Evolutionary conservation across 2,888 invertebrate species (phyloP).

Genomic region (Lepidonotus clava): DNA sequence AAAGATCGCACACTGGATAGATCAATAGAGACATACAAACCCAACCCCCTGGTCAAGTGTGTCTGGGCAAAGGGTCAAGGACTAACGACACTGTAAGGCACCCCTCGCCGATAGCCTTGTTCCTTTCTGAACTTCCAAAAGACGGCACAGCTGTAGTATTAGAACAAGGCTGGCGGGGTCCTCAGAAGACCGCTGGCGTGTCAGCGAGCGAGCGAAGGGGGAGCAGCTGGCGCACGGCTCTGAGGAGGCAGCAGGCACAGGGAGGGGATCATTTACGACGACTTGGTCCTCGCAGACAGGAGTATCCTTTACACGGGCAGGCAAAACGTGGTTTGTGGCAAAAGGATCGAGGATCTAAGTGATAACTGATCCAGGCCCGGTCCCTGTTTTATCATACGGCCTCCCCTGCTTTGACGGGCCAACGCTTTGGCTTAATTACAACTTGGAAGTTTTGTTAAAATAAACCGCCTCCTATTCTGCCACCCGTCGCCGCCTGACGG

Average conservation of each 20-base stretch:
- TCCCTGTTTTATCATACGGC: neutral
- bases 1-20: too few relatives aligned
- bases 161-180: neutral
- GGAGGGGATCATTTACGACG: neutral
- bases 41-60: too few relatives aligned
- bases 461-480: neutral
- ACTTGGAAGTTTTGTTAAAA: neutral
- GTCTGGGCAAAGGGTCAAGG: neutral
- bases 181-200: neutral
- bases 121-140: neutral
- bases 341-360: neutral
- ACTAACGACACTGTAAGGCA: neutral
- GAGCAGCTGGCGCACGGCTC: neutral
- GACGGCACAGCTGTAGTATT: neutral
- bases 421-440: neutral
- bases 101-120: neutral
- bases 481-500: too few relatives aligned
- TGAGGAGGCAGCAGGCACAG: neutral
- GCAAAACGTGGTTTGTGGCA: neutral
- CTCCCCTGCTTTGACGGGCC: conserved; percentile 3
- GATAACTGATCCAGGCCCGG: neutral
- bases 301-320: conserved; percentile 2
- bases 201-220: neutral
- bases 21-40: too few relatives aligned
- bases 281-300: neutral